A percentile compares a stretch with the other conserved stretches of the same genome.
These are phyloP conservation scores for Onychostoma macrolepis DNA, from an alignment of 2,113 vertebrate species.

Conservation along the genomic window DNA sequence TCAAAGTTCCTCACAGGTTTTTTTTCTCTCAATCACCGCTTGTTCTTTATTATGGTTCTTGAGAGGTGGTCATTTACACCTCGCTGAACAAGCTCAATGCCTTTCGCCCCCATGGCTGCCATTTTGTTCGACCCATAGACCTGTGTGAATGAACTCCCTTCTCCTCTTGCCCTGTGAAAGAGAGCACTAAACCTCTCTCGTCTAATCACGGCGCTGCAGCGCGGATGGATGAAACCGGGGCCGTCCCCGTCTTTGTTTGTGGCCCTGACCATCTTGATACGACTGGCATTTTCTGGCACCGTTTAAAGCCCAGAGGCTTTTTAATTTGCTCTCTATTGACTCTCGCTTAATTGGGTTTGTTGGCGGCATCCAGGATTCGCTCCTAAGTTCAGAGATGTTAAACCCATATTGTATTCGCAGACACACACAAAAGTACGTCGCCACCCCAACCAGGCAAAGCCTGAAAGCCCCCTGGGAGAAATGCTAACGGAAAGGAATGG, in stretches of 20 bases:
- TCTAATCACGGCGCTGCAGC: slow-evolving; percentile 69
- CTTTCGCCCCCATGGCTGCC: slow-evolving; percentile 59
- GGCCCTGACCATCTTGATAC: slow-evolving; percentile 71
- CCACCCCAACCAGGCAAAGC: slow-evolving; percentile 35
- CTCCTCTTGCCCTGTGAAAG: slow-evolving; percentile 67
- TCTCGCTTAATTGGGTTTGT: slow-evolving; percentile 78
- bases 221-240: slow-evolving; percentile 57
- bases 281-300: slow-evolving; percentile 67
- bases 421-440: slow-evolving; percentile 65
- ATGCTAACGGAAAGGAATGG: slow-evolving; percentile 18
- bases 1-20: slow-evolving; percentile 43
- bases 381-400: slow-evolving; percentile 71
- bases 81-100: slow-evolving; percentile 71
- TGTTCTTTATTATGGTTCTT: slow-evolving; percentile 60
- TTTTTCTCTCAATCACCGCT: slow-evolving; percentile 26
- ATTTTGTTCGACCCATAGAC: slow-evolving; percentile 70
- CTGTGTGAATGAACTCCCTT: slow-evolving; percentile 67
- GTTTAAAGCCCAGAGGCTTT: slow-evolving; percentile 71
- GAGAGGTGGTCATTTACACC: slow-evolving; percentile 69
- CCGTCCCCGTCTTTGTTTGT: slow-evolving; percentile 67
- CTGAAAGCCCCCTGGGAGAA: slow-evolving; percentile 55
- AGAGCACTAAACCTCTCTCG: slow-evolving; percentile 66
- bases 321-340: slow-evolving; percentile 82
- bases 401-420: slow-evolving; percentile 71
- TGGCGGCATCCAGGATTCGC: slow-evolving; percentile 72